Evolutionary conservation across 2,113 vertebrate genomes (phyloP), one percentile per base, ranked within the genome.

Genomic region (Chitala chitala): DNA sequence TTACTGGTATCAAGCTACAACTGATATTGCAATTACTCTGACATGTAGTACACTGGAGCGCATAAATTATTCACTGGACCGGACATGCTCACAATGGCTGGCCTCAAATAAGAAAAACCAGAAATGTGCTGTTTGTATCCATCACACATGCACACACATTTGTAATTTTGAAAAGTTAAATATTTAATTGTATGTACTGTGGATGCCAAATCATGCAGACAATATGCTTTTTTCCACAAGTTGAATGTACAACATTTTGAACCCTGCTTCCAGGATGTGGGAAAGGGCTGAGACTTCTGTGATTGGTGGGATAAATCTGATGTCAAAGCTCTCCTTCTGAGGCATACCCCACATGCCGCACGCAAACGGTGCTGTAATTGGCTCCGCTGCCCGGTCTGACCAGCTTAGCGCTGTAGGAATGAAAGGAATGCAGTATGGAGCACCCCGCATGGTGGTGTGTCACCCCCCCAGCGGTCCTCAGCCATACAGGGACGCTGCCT

Each of bases 371-470:
- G 10, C 48, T 77, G 75, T 74, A 61, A 78, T 58, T 80, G 61
- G 76, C 76, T 70, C 64, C 64, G 58, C 64, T 36, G 73, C 79
- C 77, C 81, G 66, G 68, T 85, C 82, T 78, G 80, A 80, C 80
- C 31, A 71, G 81, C 81, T 88, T 81, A 87, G 80, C 2, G 53
- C 82, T 76, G 77, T 15, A 88, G 86, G 89, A 91, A 91, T 90
- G 88, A 86, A 79, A 85, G 88, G 89, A 90, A 91, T 91, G 89
- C 82, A 84, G 81, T 74, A 72, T 76, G 77, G 79, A 77, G n/a
- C n/a, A n/a, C n/a, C n/a, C n/a, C n/a, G n/a, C n/a, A n/a, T n/a
- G n/a, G n/a, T n/a, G n/a, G n/a, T n/a, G n/a, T n/a, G n/a, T 79
- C 78, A 80, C 78, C 76, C 73, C 75, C 76, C 54, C 77, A 76